Conservation (phyloP, 2,888 invertebrate genomes). For the Polymixis lichenea region DNA sequence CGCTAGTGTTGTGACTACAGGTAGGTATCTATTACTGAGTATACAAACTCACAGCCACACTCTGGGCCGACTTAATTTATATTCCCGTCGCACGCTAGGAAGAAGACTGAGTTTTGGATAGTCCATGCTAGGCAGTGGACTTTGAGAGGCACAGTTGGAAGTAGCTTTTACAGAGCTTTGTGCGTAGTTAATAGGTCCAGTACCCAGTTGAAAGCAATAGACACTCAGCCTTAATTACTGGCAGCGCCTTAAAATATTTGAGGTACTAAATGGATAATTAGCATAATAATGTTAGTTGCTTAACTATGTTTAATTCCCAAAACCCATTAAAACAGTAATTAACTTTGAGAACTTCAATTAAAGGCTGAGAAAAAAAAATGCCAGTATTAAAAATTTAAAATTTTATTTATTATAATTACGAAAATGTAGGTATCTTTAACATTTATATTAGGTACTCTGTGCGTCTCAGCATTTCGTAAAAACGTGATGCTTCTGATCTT, state of each 20-base stretch:
- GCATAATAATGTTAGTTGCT: not conserved
- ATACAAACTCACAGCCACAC: not conserved
- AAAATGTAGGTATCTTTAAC: constrained; percentile 43
- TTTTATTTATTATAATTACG: constrained; percentile 52
- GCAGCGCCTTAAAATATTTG: not conserved
- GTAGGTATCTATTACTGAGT: not conserved
- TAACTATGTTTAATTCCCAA: not conserved
- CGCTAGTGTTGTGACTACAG: not conserved
- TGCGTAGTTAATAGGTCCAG: not conserved
- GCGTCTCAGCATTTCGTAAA: constrained; percentile 50
- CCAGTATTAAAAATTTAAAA: constrained; percentile 27
- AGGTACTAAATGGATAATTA: not conserved
- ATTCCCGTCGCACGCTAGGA: no score
- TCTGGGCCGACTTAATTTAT: not conserved
- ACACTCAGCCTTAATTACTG: not conserved
- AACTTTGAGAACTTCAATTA: not conserved
- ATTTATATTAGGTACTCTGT: constrained; percentile 51
- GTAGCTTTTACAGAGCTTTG: not conserved
- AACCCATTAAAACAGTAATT: constrained; percentile 21
- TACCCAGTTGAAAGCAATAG: not conserved
- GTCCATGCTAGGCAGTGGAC: no score
- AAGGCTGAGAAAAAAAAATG: constrained; percentile 19
- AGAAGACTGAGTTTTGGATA: not conserved
- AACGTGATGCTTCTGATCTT: constrained; percentile 27
- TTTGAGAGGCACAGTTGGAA: not conserved